phyloP scores from a whole-genome alignment of 2,113 vertebrate species.

The Microtus richardsoni region DNA sequence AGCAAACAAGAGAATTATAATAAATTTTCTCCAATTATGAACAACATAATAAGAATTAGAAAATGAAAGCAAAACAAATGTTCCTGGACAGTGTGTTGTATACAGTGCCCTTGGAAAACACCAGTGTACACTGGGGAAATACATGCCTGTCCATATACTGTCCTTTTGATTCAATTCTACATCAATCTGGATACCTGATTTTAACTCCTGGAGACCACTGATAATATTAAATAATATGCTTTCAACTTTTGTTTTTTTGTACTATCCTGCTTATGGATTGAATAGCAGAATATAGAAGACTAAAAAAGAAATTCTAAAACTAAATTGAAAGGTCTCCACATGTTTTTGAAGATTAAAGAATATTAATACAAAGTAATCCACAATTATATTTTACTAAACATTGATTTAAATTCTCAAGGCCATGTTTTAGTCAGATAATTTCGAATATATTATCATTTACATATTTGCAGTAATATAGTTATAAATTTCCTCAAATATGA shows the following conservation, averaged over 20 bases:
- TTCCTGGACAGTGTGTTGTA: not conserved
- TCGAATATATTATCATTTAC: not conserved
- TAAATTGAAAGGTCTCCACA: slow-evolving; percentile 42
- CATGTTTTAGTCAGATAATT: not conserved
- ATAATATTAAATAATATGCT: slow-evolving; percentile 23
- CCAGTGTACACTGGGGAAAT: not conserved
- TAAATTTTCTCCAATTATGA: not conserved
- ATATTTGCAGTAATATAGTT: not conserved
- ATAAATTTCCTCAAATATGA: not conserved
- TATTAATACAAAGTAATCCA: slow-evolving; percentile 42
- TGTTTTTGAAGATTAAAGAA: slow-evolving; percentile 60
- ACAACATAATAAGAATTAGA: too few species aligned
- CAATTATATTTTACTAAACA: not conserved
- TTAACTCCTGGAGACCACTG: not conserved
- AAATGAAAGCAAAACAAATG: not conserved
- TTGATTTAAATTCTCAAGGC: not conserved
- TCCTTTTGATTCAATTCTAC: not conserved
- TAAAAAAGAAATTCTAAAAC: slow-evolving; percentile 63
- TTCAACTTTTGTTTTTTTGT: slow-evolving; percentile 12
- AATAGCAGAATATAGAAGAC: slow-evolving; percentile 44
- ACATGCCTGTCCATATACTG: not conserved
- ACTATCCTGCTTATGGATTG: slow-evolving; percentile 39
- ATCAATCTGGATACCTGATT: not conserved
- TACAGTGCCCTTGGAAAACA: not conserved
- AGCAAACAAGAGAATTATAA: not conserved